These are phyloP conservation scores for Panorpa germanica DNA, from an alignment of 2,888 invertebrate species.

Conservation along the genomic window DNA sequence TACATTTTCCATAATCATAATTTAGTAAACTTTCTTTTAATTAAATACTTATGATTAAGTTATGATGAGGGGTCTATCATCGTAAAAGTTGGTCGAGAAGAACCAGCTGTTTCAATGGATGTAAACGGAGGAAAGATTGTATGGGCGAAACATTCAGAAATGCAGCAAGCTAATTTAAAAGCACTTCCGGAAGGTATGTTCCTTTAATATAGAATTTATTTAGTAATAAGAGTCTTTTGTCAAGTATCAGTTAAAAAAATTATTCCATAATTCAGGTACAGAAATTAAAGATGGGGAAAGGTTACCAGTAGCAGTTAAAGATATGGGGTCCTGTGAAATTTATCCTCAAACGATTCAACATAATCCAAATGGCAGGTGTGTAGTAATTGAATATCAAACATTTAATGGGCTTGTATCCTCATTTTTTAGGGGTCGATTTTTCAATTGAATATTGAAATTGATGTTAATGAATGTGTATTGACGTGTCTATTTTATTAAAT, in stretches of 20 bases:
- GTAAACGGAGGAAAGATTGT: constrained; percentile 95
- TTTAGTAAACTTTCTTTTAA: constrained; percentile 16
- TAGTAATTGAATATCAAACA: constrained; percentile 15
- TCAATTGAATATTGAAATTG: no score
- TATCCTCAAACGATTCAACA: constrained; percentile 97
- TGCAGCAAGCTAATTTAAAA: constrained; percentile 91
- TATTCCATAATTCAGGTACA: constrained; percentile 22
- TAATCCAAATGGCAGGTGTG: constrained; percentile 88
- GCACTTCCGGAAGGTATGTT: constrained; percentile 51
- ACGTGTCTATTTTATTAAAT: no score
- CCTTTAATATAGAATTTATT: constrained; percentile 11
- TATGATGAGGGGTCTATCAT: constrained; percentile 94
- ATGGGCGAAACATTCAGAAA: constrained; percentile 96
- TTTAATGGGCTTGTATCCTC: no score
- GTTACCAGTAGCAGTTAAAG: constrained; percentile 86
- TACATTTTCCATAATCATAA: constrained; percentile 24
- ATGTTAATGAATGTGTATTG: no score
- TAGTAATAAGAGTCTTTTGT: constrained; percentile 1
- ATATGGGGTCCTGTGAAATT: constrained; percentile 98
- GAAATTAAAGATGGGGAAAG: constrained; percentile 83
- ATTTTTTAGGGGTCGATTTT: no score
- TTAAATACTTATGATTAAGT: constrained; percentile 17
- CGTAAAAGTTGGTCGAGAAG: constrained; percentile 93
- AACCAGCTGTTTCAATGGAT: constrained; percentile 99
- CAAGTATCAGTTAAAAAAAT: not conserved